A percentile compares a stretch with the other conserved stretches of the same genome.
phyloP scores from a whole-genome alignment of 2,113 vertebrate species.

The Tyrannus savana region DNA sequence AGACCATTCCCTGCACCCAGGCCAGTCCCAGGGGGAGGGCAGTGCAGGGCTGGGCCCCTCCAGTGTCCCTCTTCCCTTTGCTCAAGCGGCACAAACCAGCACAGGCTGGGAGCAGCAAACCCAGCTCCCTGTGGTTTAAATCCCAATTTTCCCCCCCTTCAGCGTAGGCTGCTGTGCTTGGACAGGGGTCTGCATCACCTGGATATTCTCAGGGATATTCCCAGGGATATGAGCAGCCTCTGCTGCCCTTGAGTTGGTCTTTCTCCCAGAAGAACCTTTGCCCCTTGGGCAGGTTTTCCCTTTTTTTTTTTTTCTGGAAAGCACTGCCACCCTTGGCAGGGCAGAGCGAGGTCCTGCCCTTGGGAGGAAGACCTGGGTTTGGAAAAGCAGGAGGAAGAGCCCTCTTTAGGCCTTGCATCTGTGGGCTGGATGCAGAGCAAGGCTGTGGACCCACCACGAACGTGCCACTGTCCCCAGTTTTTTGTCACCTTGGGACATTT shows the following conservation, averaged over 20 bases:
- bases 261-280: not conserved
- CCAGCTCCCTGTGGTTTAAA: not conserved
- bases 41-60: not conserved
- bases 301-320: not conserved
- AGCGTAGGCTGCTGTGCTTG: accelerated
- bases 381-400: not conserved
- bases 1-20: not conserved
- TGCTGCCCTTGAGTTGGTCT: not conserved
- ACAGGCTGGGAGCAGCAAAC: not conserved
- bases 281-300: not conserved
- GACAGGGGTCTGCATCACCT: not conserved
- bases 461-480: accelerated
- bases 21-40: accelerated
- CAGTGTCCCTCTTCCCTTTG: accelerated
- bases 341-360: accelerated
- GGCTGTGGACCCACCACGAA: accelerated
- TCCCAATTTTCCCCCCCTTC: accelerated
- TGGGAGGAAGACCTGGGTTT: not conserved
- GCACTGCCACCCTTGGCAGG: not conserved
- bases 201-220: not conserved
- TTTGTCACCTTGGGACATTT: accelerated
- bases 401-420: not conserved
- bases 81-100: not conserved
- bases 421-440: not conserved
- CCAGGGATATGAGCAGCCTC: not conserved